Base-by-base conservation (phyloP, 2,113 vertebrate genomes). In the Malurus alboscapulatus region DNA sequence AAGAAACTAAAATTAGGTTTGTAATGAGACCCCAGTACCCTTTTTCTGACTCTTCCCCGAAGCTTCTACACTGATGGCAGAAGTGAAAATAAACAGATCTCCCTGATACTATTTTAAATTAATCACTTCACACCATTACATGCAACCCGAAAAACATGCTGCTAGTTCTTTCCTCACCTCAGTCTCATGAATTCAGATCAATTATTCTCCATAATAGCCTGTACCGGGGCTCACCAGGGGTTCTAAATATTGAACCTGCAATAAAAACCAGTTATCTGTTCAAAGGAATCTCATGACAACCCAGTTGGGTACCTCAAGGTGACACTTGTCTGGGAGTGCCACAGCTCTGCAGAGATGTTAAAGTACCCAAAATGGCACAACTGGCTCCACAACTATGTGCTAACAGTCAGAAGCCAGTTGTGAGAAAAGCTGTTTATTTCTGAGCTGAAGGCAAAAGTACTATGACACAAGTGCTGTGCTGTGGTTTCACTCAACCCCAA, bases 241-340 rank as follows among this genome's bases (percentile, higher is more conserved):
- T 45, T 76, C 50, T 63, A 71, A 94, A 88, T 69, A 90, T 3
- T 86, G 68, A 92, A 6, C n/a, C 53, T 71, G 40, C 62, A 92
- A 62, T 65, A 86, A 95, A 81, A 95, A 54, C 22, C 78, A 76
- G 40, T 90, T 89, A 77, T 26, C 89, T 68, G 38, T 45, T 80
- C 72, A 69, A 69, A 38, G 30, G 34, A 79, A 93, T 51, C 62
- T 92, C 63, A 16, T 7, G 32, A 45, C 25, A 58, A 75, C 21
- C 0, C 1, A 74, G 20, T 5, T 47, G 65, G 32, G 42, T 47
- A 48, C 45, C 45, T 80, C 77, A 89, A 92, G 51, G 54, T 88
- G 65, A 88, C 57, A 48, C 24, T 47, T 38, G 27, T 9, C 22
- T 44, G n/a, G 32, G n/a, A 87, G 48, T 8, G 19, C 24, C 15